Percentiles rank a stretch among this genome's conserved stretches.
phyloP scores from a whole-genome alignment of 2,113 vertebrate species.

The Triplophysa tibetana region DNA sequence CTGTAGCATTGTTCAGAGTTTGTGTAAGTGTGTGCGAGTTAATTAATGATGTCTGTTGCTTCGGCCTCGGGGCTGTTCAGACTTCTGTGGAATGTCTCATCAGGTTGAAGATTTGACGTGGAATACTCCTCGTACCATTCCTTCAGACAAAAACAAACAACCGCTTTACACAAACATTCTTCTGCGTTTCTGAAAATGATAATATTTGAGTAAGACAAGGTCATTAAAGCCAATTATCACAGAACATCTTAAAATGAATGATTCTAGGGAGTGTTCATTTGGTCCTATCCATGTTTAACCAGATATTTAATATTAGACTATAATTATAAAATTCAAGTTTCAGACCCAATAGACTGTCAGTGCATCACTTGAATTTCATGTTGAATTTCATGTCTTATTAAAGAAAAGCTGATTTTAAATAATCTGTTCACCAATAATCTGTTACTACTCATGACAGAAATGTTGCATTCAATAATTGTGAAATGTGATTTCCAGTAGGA shows the following conservation, averaged over 20 bases:
- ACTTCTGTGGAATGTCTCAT: conserved; percentile 59
- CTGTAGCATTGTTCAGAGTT: conserved; percentile 47
- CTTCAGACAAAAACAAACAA: conserved; percentile 62
- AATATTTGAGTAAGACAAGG: neutral
- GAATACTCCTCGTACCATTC: conserved; percentile 94
- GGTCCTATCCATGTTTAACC: neutral
- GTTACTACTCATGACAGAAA: neutral
- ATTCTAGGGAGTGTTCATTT: neutral
- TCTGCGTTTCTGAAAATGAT: neutral
- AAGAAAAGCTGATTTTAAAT: too few species aligned
- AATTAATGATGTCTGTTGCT: conserved; percentile 79
- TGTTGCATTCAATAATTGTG: neutral
- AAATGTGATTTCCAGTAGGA: neutral
- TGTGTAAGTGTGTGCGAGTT: conserved; percentile 33
- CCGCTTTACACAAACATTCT: conserved; percentile 17
- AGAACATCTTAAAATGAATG: neutral
- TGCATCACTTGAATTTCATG: neutral
- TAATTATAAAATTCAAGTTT: neutral
- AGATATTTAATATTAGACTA: neutral
- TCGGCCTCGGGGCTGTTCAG: conserved; percentile 71
- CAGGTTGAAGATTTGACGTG: conserved; percentile 74
- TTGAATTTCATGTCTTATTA: neutral
- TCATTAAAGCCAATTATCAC: neutral
- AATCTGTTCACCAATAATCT: neutral
- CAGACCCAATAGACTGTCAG: neutral